Base-by-base conservation (phyloP, 2,888 invertebrate species). In the Horisme vitalbata region DNA sequence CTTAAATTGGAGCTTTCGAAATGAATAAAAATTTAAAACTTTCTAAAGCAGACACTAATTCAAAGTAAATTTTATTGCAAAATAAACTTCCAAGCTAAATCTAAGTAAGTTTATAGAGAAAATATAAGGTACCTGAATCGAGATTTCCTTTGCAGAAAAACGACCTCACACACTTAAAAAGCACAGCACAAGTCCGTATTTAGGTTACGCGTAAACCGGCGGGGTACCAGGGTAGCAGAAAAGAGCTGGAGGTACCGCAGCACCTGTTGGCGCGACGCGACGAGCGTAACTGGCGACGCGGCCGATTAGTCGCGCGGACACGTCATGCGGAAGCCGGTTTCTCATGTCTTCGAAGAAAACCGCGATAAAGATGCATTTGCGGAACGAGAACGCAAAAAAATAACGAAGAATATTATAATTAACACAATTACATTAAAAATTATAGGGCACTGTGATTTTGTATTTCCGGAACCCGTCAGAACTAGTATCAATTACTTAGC, bases 241-340 rank as follows among this genome's bases (percentile, higher is more conserved):
- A 45, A 65, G 58, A 67, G 63, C 63, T 66, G 66, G 67, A 75
- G 72, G 68, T 71, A 65, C 62, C 59, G 52, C 55, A 79, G 72
- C 87, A 87, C 87, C 85, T 86, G 86, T 79, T 83, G 65, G 78
- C 74, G 76, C 84, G 83, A 68, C 82, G 86, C 79, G 83, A 79
- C 73, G 75, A 79, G 67, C 82, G 79, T 75, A 81, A 88, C 88
- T 88, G 87, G 79, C 71, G 67, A 70, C 72, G 65, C 79, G 74
- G 65, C 70, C 75, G 78, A 82, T 82, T 81, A 83, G 84, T 78
- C 79, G 75, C 76, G 68, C 57, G 73, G 73, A 79, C 81, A 84
- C 86, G 87, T 85, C 86, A 87, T 67, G 69, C 84, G 79, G 83
- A 81, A 88, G 88, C 88, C 86, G 87, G 87, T 88, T 86, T 75